These are phyloP conservation scores for Charaxes varanes DNA, from an alignment of 1,140 invertebrate species.

Conservation along the genomic window DNA sequence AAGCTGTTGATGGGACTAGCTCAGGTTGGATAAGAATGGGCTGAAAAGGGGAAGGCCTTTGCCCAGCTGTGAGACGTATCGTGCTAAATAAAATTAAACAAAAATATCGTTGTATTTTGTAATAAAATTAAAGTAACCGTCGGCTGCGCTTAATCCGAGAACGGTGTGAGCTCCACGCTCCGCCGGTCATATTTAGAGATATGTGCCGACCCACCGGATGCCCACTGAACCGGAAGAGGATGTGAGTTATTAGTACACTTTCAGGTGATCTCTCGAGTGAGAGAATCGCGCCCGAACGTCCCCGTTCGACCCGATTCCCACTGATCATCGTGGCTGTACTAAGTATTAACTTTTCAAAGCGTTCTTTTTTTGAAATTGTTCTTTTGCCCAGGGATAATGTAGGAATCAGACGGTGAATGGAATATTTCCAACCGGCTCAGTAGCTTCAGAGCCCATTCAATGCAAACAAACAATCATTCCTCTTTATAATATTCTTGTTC, in stretches of 20 bases:
- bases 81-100: too few species aligned
- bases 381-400: not conserved
- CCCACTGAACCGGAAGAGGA: constrained; percentile 68
- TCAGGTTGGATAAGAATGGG: too few species aligned
- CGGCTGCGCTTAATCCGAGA: constrained; percentile 42
- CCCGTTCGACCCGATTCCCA: constrained; percentile 31
- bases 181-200: constrained; percentile 68
- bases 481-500: too few species aligned
- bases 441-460: too few species aligned
- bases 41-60: too few species aligned
- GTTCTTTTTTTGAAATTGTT: not conserved
- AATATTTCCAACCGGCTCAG: too few species aligned
- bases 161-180: constrained; percentile 46
- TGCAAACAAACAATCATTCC: too few species aligned
- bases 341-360: constrained; percentile 11
- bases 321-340: constrained; percentile 27
- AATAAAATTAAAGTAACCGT: too few species aligned
- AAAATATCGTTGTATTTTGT: too few species aligned
- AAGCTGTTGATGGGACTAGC: too few species aligned
- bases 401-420: not conserved
- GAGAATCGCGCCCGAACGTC: constrained; percentile 56
- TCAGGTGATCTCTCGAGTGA: constrained; percentile 71
- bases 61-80: too few species aligned
- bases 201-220: constrained; percentile 69
- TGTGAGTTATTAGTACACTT: constrained; percentile 72